Evolutionary conservation across 2,113 vertebrate species (phyloP), one percentile per base, ranked within the genome.

Genomic region (Perca flavescens): DNA sequence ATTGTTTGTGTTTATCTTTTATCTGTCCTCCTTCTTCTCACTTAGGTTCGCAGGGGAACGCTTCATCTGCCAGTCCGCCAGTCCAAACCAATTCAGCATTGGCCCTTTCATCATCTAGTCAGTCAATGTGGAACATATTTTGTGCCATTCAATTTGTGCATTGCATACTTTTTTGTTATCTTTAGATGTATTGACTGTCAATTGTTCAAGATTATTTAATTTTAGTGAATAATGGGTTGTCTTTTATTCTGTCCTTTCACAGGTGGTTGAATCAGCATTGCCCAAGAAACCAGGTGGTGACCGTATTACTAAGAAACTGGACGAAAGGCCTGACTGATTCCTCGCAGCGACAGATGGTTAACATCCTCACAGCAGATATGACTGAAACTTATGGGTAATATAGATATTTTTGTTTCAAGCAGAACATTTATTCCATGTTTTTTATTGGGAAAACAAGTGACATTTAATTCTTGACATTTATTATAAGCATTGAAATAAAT

Each of bases 331-430:
- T 64, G 28, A 75, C 58, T 54, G 74, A 66, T 17, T 56, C 21
- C 10, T 56, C 52, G 25, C 9, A 50, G 8, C 34, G 15, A 22
- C 74, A 54, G n/a, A 77, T 77, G 50, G 19, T 66, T 8, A 77
- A 66, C 74, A 77, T 77, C 14, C 74, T 76, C 12, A 19, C 25
- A 19, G 40, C 71, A 13, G 43, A 74, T 11, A 50, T 62, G 43
- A 62, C 57, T 40, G 57, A 74, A n/a, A 34, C 9, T 21, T 31
- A 64, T 63, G 53, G 52, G 69, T 57, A 72, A 57, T 47, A 22
- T 40, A 17, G 15, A 9, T 34, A 16, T 25, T 28, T 22, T 34
- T 34, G 36, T 14, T 34, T 61, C 12, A 14, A 61, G 15, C 11
- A 43, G 19, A 64, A 16, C 14, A 4, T 68, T 68, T 28, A 6